These are phyloP conservation scores for Dasypus novemcinctus DNA, from an alignment of 2,113 vertebrate genomes.

Conservation along the genomic window DNA sequence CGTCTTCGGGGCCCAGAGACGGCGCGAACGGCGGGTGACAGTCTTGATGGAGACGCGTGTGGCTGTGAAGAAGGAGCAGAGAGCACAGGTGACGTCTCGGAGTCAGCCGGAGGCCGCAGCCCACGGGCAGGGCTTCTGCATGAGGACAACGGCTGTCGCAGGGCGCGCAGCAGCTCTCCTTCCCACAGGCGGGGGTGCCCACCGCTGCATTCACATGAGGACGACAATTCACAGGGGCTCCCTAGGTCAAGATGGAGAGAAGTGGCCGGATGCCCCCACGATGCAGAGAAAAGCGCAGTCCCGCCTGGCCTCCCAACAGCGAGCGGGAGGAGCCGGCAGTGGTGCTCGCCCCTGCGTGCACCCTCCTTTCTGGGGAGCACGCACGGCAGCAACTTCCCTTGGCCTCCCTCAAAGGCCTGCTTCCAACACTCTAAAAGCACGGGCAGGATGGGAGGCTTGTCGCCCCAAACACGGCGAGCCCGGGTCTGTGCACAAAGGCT, in stretches of 20 bases:
- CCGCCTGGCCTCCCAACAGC: not conserved
- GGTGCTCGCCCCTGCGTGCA: constrained; percentile 31
- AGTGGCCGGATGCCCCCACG: not conserved
- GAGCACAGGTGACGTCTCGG: not conserved
- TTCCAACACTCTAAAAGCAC: constrained; percentile 46
- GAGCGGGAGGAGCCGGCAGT: not conserved
- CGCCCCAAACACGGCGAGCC: constrained; percentile 23
- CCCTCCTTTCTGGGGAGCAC: constrained; percentile 27
- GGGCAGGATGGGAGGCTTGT: constrained; percentile 35
- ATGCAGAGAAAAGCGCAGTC: not conserved
- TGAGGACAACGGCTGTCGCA: not conserved
- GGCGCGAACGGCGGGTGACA: not conserved
- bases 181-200: not conserved
- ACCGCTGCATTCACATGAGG: not conserved
- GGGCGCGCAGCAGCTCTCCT: not conserved
- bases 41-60: not conserved
- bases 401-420: constrained; percentile 71
- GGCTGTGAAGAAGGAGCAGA: not conserved
- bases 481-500: no score
- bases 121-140: not conserved
- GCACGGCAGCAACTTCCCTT: not conserved
- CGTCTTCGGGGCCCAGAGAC: not conserved
- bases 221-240: not conserved
- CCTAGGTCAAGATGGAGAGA: not conserved
- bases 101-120: not conserved